Percentiles rank a stretch among this genome's conserved stretches.
phyloP scores from a whole-genome alignment of 2,113 vertebrate genomes.

The Myiagra hebetior region DNA sequence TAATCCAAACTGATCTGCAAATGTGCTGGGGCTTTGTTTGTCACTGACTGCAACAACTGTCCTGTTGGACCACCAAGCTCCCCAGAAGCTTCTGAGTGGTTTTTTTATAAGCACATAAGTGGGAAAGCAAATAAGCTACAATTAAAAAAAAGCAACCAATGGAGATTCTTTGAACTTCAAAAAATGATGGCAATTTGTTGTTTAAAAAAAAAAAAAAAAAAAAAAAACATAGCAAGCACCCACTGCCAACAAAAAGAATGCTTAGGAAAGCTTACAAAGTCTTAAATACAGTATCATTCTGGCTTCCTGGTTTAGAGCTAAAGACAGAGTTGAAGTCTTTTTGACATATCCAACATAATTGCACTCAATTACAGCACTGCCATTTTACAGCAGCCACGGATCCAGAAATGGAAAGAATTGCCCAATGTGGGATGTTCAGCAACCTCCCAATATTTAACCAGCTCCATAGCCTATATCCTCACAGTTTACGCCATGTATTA shows the following conservation, averaged over 20 bases:
- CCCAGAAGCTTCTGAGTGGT: background rate
- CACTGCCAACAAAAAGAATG: background rate
- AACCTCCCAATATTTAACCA: background rate
- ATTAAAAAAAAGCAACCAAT: background rate
- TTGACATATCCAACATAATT: background rate
- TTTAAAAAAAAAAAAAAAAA: too few species aligned
- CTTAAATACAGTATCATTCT: background rate
- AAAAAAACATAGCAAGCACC: background rate
- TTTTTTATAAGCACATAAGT: background rate
- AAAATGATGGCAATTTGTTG: background rate
- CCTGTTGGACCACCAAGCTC: background rate
- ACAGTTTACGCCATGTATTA: background rate
- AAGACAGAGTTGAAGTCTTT: background rate
- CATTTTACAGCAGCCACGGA: background rate
- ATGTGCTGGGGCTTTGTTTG: background rate
- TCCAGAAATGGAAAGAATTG: background rate
- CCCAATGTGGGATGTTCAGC: background rate
- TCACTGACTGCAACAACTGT: background rate
- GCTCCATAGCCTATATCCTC: background rate
- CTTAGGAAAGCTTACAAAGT: background rate
- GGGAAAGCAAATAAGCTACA: background rate
- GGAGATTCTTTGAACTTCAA: background rate
- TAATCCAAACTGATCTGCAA: background rate
- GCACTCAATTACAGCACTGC: background rate
- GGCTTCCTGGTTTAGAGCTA: background rate